phyloP scores from a whole-genome alignment of 2,888 invertebrate genomes.

The Dendrolimus pini region DNA sequence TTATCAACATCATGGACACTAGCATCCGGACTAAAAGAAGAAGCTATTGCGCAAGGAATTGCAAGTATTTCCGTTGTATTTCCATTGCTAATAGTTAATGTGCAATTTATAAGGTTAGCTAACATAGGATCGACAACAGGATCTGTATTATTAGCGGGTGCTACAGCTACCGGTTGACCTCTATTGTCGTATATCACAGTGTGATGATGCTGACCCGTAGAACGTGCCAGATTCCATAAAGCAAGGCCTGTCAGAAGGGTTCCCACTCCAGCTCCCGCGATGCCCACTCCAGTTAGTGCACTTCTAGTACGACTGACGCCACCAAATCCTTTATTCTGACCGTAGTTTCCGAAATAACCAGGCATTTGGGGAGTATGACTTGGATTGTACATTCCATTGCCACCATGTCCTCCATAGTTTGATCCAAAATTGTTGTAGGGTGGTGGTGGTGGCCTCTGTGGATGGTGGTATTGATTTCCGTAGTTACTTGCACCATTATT shows the following conservation, averaged over 20 bases:
- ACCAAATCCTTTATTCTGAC: slow-evolving; percentile 40
- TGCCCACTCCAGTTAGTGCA: slow-evolving; percentile 57
- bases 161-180: slow-evolving; percentile 63
- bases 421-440: slow-evolving; percentile 40
- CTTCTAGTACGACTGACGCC: slow-evolving; percentile 49
- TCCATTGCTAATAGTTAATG: slow-evolving; percentile 54
- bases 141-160: slow-evolving; percentile 46
- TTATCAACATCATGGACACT: slow-evolving; percentile 47
- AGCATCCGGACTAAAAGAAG: slow-evolving; percentile 66
- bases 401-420: slow-evolving; percentile 28
- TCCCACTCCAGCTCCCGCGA: slow-evolving; percentile 66
- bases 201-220: slow-evolving; percentile 56
- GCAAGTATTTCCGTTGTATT: slow-evolving; percentile 61
- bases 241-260: slow-evolving; percentile 68
- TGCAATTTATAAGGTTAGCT: slow-evolving; percentile 62
- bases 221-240: slow-evolving; percentile 68
- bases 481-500: slow-evolving; percentile 30
- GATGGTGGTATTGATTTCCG: slow-evolving; percentile 44
- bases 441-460: slow-evolving; percentile 53
- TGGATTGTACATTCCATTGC: slow-evolving; percentile 38
- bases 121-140: slow-evolving; percentile 50
- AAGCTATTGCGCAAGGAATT: slow-evolving; percentile 70
- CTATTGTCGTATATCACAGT: slow-evolving; percentile 68
- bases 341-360: slow-evolving; percentile 60
- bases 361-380: slow-evolving; percentile 50